Evolutionary conservation across 2,797 vertebrate species (phyloP).

Genomic region (Acipenser ruthenus): DNA sequence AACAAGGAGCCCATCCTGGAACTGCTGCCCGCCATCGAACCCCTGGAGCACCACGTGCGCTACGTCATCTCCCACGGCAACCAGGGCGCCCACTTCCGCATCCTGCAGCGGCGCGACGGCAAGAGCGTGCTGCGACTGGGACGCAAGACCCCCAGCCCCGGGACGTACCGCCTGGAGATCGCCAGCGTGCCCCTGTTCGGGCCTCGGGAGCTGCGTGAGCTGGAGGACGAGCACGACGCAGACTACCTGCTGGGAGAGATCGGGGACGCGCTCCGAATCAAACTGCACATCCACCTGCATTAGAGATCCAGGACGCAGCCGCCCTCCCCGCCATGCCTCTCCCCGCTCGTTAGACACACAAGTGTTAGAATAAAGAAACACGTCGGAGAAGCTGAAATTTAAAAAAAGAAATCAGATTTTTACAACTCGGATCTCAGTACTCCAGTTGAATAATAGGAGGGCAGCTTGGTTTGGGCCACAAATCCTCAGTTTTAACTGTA

Average conservation of each 20-base stretch:
- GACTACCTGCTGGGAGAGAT: slow-evolving; percentile 75
- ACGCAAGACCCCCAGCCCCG: slow-evolving; percentile 54
- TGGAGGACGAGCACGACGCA: slow-evolving; percentile 69
- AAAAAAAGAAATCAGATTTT: too few species aligned
- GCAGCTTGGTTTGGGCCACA: too few species aligned
- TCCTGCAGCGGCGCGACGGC: slow-evolving; percentile 69
- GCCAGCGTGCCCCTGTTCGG: slow-evolving; percentile 69
- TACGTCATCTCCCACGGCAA: slow-evolving; percentile 78
- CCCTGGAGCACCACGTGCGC: slow-evolving; percentile 67
- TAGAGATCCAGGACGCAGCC: slow-evolving; percentile 38
- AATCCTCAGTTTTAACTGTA: too few species aligned
- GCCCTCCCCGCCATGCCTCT: slow-evolving; percentile 16
- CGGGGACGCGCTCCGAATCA: slow-evolving; percentile 76
- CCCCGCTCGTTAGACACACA: neutral
- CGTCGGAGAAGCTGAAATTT: too few species aligned
- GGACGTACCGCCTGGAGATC: slow-evolving; percentile 78
- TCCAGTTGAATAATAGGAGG: too few species aligned
- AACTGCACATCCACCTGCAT: slow-evolving; percentile 80
- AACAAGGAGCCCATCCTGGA: slow-evolving; percentile 76
- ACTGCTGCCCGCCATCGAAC: slow-evolving; percentile 73
- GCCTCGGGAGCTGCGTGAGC: slow-evolving; percentile 62
- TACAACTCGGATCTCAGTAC: too few species aligned
- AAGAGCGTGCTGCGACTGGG: slow-evolving; percentile 74
- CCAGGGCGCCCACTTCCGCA: slow-evolving; percentile 66
- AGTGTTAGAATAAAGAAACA: too few species aligned